Evolutionary conservation across 2,797 vertebrate genomes (phyloP), one percentile per base, ranked within the genome.

Genomic region (Dendrocincla fuliginosa): DNA sequence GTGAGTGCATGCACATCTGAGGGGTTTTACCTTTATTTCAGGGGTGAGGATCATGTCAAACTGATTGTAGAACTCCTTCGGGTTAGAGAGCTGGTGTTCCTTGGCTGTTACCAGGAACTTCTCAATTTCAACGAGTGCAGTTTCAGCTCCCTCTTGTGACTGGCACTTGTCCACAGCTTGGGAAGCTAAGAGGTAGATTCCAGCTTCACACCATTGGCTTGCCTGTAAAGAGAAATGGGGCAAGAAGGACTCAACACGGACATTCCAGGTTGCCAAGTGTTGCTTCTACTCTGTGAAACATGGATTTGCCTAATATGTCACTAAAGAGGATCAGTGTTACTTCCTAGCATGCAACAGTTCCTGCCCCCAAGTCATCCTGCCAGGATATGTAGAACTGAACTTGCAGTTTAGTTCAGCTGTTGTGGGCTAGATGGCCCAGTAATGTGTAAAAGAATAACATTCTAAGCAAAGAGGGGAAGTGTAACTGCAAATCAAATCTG

Each of bases 111-210:
- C 97, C 96, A 99, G 97, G 94, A 99, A 99, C 35, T 83, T 93
- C 89, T 99, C 98, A 5, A 99, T 99, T 97, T 99, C 99, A 15
- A 95, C 96, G 30, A 99, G 97, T 3, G 99, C 99, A 20, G 98
- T 98, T 96, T 99, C 99, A 28, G 99, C 99, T 42, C 99, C 99
- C 78, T 99, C 99, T 97, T 99, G 99, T 39, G 99, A 99, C 95
- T 99, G 99, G 97, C 99, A 99, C 93, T 99, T 99, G 95, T 99
- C 99, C 87, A 99, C 98, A 86, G 99, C 98, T 98, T 99, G 99
- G 65, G 99, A 99, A 75, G 99, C 99, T 95, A 99, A 97, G 96
- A 99, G 98, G 96, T 99, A 99, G 96, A 99, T 98, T 63, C 99
- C 99, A 53, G 98, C 98, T 97, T 99, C 99, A 52, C 99, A 99